Base-by-base conservation (phyloP, 2,888 invertebrate genomes). In the Atrina japonica region DNA sequence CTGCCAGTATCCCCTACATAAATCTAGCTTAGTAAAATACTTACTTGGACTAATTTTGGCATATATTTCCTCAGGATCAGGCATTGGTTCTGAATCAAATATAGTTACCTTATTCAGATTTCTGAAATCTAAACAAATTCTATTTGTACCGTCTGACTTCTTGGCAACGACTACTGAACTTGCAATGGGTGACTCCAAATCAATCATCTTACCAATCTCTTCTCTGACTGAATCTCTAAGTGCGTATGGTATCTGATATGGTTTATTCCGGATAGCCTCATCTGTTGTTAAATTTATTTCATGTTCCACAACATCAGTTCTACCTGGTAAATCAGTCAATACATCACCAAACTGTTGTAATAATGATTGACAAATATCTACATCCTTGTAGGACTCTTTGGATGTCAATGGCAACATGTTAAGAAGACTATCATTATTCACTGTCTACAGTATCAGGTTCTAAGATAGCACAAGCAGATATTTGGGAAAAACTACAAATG, bases 41-140 rank as follows among this genome's bases (percentile, higher is more conserved):
- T 58, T 63, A 40, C 45, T 60, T 45, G 43, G 21, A 3, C 45
- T 25, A 9, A 60, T 27, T 18, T 45, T 45, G 1, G 66, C 58
- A 50, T 78, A 76, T 0, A 80, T 66, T n/a, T 66, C 60, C 1
- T 78, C 82, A 0, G 65, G 23, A 27, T 75, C 66, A 2, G 60
- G 64, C 58, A 80, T 70, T 2, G 78, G 80, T 65, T 77, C 78
- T 0, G 71, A 55, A 49, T 78, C 78, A 64, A 78, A 80, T 6
- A 70, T 59, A 0, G 72, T 78, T 1, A 76, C 59, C 7, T 59
- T 43, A 59, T 82, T 83, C 2, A 80, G 25, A 25, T 70, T 68
- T 3, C 76, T 49, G 59, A 53, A 79, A 50, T 80, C 73, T 5
- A 73, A 35, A 50, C 75, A 75, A 14, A 75, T 66, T 21, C 80